Evolutionary conservation across 2,888 invertebrate genomes (phyloP).

Genomic region (Acheta domesticus): DNA sequence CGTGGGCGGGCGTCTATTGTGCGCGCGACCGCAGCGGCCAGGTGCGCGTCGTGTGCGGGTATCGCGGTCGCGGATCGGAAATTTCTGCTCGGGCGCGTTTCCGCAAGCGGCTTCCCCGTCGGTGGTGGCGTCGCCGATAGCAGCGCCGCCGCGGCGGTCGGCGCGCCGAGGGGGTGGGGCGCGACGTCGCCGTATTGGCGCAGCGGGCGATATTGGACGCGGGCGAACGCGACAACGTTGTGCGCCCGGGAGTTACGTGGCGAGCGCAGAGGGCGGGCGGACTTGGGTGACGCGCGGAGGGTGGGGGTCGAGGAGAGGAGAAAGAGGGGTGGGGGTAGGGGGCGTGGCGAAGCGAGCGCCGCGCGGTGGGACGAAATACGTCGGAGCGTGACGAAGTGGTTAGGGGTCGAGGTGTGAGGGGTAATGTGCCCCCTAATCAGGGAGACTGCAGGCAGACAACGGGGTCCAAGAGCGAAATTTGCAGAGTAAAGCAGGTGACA

Average conservation of each 20-base stretch:
- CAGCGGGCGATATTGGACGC: not conserved
- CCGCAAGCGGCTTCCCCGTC: not conserved
- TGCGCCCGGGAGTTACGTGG: not conserved
- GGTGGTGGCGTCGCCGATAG: not conserved
- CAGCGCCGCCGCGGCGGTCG: not conserved
- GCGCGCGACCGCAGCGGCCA: too few species aligned
- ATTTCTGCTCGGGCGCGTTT: not conserved
- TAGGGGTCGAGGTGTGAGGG: not conserved
- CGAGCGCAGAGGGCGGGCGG: too few species aligned
- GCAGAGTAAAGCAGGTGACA: too few species aligned
- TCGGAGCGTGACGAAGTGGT: not conserved
- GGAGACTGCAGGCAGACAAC: too few species aligned
- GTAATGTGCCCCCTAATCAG: too few species aligned
- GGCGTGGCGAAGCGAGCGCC: not conserved
- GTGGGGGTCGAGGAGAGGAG: too few species aligned
- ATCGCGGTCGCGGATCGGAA: not conserved
- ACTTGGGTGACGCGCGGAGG: too few species aligned
- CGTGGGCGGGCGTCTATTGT: too few species aligned
- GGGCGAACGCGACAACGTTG: not conserved
- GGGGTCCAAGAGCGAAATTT: too few species aligned
- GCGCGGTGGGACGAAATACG: not conserved
- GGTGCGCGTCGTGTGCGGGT: not conserved
- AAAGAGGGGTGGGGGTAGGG: too few species aligned
- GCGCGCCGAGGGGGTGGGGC: not conserved
- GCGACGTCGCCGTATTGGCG: not conserved